A percentile compares a stretch with the other conserved stretches of the same genome.
Evolutionary conservation across 1,140 invertebrate genomes (phyloP).

Genomic region (Hylaeus anthracinus): DNA sequence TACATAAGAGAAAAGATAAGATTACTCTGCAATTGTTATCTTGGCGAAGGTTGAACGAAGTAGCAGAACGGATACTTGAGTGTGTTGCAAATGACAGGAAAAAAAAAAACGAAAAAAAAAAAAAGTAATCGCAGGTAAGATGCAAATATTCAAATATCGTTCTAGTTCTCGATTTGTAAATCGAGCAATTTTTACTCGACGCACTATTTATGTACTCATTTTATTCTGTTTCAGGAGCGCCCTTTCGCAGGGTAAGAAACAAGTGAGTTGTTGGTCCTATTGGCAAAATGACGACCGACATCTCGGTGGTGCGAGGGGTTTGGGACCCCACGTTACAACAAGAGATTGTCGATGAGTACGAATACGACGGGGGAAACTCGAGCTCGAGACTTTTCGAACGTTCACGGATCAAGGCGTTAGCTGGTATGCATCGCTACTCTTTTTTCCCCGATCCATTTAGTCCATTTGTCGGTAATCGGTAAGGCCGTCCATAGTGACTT

Average conservation of each 20-base stretch:
- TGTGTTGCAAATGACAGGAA: background rate
- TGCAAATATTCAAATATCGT: too few relatives aligned
- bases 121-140: too few relatives aligned
- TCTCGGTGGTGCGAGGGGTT: constrained; percentile 91
- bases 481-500: too few relatives aligned
- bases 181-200: too few relatives aligned
- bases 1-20: constrained; percentile 22
- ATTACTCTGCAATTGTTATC: constrained; percentile 22
- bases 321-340: constrained; percentile 95
- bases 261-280: constrained; percentile 75
- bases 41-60: background rate
- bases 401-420: constrained; percentile 98
- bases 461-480: too few relatives aligned
- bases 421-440: constrained; percentile 85
- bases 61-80: background rate
- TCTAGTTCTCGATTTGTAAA: too few relatives aligned
- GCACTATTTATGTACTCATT: background rate
- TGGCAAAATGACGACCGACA: constrained; percentile 96
- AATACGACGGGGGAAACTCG: constrained; percentile 99
- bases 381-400: constrained; percentile 99
- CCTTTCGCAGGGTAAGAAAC: constrained; percentile 71
- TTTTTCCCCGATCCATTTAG: too few relatives aligned
- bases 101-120: background rate
- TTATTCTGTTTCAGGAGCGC: constrained; percentile 69
- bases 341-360: constrained; percentile 96